Evolutionary conservation across 2,888 invertebrate genomes (phyloP).

Genomic region (Caenorhabditis panamensis): DNA sequence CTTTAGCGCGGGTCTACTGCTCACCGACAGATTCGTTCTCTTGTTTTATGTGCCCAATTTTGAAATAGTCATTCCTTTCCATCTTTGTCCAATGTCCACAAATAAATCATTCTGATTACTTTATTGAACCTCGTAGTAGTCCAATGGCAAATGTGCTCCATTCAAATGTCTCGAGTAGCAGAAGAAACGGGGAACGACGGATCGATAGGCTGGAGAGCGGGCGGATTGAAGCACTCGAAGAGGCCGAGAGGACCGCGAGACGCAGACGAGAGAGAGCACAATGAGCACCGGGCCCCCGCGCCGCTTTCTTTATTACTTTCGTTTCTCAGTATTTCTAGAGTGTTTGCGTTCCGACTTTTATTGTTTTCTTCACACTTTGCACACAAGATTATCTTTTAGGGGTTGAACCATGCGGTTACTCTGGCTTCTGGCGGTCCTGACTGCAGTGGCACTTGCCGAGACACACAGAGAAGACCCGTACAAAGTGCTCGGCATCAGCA

Average conservation of each 20-base stretch:
- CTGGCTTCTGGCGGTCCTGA: constrained; percentile 14
- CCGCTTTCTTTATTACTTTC: constrained; percentile 48
- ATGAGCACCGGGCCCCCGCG: constrained; percentile 19
- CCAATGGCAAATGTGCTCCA: constrained; percentile 51
- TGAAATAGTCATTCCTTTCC: constrained; percentile 20
- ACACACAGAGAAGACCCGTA: constrained; percentile 71
- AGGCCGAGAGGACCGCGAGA: constrained; percentile 26
- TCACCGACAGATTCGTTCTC: constrained; percentile 19
- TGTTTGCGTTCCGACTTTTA: constrained; percentile 15
- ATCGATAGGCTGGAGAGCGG: constrained; percentile 54
- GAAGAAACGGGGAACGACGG: background rate
- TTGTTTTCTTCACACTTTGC: constrained; percentile 6
- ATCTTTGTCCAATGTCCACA: no score
- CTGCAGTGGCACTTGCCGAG: background rate
- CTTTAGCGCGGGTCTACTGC: constrained; percentile 36
- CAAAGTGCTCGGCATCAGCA: constrained; percentile 86
- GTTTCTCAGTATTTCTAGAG: background rate
- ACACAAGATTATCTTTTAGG: constrained; percentile 17
- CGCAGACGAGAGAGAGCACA: constrained; percentile 26
- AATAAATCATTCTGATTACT: background rate
- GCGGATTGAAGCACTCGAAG: constrained; percentile 26
- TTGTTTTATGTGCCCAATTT: constrained; percentile 22
- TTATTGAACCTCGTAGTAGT: background rate
- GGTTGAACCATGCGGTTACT: constrained; percentile 44
- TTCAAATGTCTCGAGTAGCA: constrained; percentile 33